These are phyloP conservation scores for Folsomia candida DNA, from an alignment of 2,888 invertebrate genomes.

Conservation along the genomic window DNA sequence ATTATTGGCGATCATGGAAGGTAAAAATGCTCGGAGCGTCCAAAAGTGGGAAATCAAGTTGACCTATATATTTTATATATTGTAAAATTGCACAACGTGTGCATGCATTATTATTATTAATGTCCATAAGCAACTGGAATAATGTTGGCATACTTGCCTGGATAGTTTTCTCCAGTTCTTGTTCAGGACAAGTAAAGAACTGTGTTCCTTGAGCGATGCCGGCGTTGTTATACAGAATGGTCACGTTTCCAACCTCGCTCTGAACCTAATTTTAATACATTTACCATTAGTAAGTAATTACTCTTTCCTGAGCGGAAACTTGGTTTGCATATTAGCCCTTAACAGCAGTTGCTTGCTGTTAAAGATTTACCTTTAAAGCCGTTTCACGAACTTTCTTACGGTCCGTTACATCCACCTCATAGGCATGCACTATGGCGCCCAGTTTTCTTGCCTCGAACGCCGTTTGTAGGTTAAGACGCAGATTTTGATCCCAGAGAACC, in stretches of 20 bases:
- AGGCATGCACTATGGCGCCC: constrained; percentile 58
- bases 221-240: constrained; percentile 74
- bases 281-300: too few relatives aligned
- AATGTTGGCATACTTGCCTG: constrained; percentile 2
- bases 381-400: constrained; percentile 57
- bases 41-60: constrained; percentile 65
- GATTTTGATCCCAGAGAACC: constrained; percentile 67
- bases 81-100: too few relatives aligned
- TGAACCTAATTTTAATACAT: constrained; percentile 56
- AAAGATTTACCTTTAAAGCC: too few relatives aligned
- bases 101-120: too few relatives aligned
- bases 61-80: constrained; percentile 61
- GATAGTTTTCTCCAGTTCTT: constrained; percentile 60
- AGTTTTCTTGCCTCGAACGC: constrained; percentile 57
- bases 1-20: constrained; percentile 61
- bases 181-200: constrained; percentile 60
- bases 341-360: too few relatives aligned
- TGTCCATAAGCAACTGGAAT: too few relatives aligned
- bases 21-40: constrained; percentile 63
- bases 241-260: constrained; percentile 61
- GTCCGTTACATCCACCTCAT: constrained; percentile 62
- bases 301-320: too few relatives aligned
- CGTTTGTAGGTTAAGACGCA: constrained; percentile 58
- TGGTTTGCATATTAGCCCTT: too few relatives aligned
- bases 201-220: constrained; percentile 79